Evolutionary conservation across 1,140 invertebrate genomes (phyloP), one percentile per base, ranked within the genome.

Genomic region (Rhyacophila brunnea): DNA sequence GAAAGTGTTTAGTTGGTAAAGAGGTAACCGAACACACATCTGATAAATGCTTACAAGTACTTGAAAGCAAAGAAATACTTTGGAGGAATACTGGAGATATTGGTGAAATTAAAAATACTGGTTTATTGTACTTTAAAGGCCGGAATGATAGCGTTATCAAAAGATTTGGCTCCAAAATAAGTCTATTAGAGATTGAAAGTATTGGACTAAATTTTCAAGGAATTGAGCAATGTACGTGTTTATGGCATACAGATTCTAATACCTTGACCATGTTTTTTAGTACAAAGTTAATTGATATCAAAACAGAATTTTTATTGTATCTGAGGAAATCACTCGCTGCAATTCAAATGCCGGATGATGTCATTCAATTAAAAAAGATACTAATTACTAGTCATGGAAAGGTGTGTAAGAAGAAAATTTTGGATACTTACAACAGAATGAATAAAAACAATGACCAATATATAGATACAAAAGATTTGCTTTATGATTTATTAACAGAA

Each of bases 111-210:
- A 64, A 72, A 23, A 69, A 73, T 62, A 71, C 71, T 50, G 79
- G 79, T 5, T 72, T 70, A 44, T 72, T 89, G n/a, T 82, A 81
- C 66, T 90, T 85, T 63, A 74, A 81, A 65, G 83, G 85, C 9
- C 78, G 90, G 49, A 78, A 71, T 61, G 85, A 90, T 75, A 77
- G 82, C 59, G 70, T 82, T 35, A 75, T 91, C n/a, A 93, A 93
- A 75, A 74, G 88, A 70, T 84, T 86, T 74, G 90, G 90, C 1
- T 80, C 85, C 61, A 85, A 85, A 72, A 67, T 91, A 14, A 81
- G 83, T 68, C 70, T 90, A 20, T 66, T 72, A 20, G 68, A 78
- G 46, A 80, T 92, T 43, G 84, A 90, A 74, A 69, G 73, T 64
- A 73, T 74, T 47, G 71, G 79, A 7, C 71, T 74, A 65, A 68